Evolutionary conservation across 64 coral and sea anemone species (phyloP).

Genomic region (Montipora cactus): DNA sequence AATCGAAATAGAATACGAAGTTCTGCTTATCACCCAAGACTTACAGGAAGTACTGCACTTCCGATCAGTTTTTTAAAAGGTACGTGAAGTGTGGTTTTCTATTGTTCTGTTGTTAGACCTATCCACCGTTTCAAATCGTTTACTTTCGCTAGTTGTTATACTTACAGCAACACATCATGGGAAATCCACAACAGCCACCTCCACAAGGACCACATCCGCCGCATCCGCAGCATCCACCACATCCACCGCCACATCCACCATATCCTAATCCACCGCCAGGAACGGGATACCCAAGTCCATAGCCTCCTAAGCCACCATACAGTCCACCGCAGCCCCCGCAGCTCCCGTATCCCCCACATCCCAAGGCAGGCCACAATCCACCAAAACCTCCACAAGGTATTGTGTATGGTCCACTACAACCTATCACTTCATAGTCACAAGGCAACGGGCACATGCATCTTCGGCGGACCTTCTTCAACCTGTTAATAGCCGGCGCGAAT

Average conservation of each 20-base stretch:
- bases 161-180: constrained; percentile 33
- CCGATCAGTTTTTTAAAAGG: too few relatives aligned
- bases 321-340: not conserved
- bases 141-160: not conserved
- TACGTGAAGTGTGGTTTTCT: too few relatives aligned
- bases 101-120: too few relatives aligned
- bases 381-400: not conserved
- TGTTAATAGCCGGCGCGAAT: not conserved
- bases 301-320: not conserved
- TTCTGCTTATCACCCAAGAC: too few relatives aligned
- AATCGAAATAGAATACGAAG: too few relatives aligned
- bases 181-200: constrained; percentile 26
- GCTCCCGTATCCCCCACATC: not conserved
- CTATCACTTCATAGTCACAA: constrained; percentile 46
- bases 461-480: constrained; percentile 30
- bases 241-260: not conserved
- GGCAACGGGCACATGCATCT: constrained; percentile 33
- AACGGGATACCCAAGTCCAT: not conserved
- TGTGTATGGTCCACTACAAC: constrained; percentile 29
- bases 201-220: not conserved
- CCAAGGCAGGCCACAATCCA: constrained; percentile 5
- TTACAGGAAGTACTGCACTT: too few relatives aligned
- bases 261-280: not conserved
- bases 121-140: too few relatives aligned
- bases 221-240: not conserved